Base-by-base conservation (phyloP, 1,140 invertebrate species). In the Caenorhabditis remanei region DNA sequence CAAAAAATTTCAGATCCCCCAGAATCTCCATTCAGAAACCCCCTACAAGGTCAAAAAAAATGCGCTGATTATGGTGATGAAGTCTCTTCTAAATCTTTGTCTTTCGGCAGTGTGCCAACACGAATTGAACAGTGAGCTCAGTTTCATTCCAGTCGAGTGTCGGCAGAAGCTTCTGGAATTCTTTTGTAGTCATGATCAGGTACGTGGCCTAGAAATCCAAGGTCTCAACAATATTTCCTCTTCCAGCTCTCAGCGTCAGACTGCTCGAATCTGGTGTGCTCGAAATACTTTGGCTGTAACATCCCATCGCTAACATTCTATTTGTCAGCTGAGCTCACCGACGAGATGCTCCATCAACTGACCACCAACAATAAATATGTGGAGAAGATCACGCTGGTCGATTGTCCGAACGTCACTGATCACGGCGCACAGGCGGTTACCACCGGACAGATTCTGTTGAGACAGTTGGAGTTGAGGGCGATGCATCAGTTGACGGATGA, bases 161-260 rank as follows among this genome's bases (percentile, higher is more conserved):
- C 92, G 93, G 46, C 89, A 91, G 67, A 56, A 87, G 58, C 56
- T 92, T 16, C 50, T 92, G 13, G 92, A 92, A 84, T 92, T 88
- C 79, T 93, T 92, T 50, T 85, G 88, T 43, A 93, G 92, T 55
- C 91, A 92, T 88, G 92, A 92, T 86, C 85, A 88, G 87, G 90
- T 92, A 82, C 41, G 16, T 40, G 14, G 16, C 4, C 40, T 86
- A 24, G 13, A 41, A 87, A 41, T 24, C 83, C 48, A n/a, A n/a
- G n/a, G n/a, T n/a, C n/a, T n/a, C n/a, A n/a, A n/a, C n/a, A n/a
- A n/a, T n/a, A n/a, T n/a, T n/a, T n/a, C n/a, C n/a, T 32, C 88
- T 43, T 92, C 87, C 82, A 85, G 90, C 67, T 79, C 58, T 50
- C 84, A 55, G 75, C 91, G 16, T 90, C 90, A 32, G 86, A 88